Evolutionary conservation across 2,113 vertebrate species (phyloP).

Genomic region (Myrmophylax atrothorax): DNA sequence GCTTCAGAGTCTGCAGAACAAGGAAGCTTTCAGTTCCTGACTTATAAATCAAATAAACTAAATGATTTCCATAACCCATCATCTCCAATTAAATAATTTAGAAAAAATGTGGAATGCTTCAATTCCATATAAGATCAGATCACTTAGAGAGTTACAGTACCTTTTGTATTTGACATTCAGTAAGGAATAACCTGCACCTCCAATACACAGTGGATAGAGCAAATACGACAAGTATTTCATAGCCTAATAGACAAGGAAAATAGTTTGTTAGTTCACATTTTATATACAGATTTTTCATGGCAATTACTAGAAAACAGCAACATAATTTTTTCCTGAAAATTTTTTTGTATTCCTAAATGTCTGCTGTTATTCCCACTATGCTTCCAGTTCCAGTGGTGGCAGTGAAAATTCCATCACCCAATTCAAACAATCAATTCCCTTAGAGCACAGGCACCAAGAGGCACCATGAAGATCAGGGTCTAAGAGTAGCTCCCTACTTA

Average conservation of each 20-base stretch:
- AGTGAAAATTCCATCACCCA: not conserved
- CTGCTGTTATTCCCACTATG: not conserved
- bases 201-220: constrained; percentile 90
- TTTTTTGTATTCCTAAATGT: not conserved
- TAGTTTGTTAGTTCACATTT: not conserved
- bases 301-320: not conserved
- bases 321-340: not conserved
- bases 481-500: not conserved
- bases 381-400: not conserved
- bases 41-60: not conserved
- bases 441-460: not conserved
- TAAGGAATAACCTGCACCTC: constrained; percentile 90
- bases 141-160: constrained; percentile 56
- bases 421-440: not conserved
- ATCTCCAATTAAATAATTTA: not conserved
- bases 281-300: not conserved
- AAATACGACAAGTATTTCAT: constrained; percentile 93
- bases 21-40: not conserved
- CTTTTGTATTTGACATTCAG: constrained; percentile 92
- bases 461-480: not conserved
- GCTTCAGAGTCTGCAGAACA: not conserved
- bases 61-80: not conserved
- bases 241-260: constrained; percentile 75
- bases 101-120: not conserved
- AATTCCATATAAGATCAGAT: not conserved